Conservation (phyloP, 1,140 invertebrate genomes). For the Maniola jurtina region DNA sequence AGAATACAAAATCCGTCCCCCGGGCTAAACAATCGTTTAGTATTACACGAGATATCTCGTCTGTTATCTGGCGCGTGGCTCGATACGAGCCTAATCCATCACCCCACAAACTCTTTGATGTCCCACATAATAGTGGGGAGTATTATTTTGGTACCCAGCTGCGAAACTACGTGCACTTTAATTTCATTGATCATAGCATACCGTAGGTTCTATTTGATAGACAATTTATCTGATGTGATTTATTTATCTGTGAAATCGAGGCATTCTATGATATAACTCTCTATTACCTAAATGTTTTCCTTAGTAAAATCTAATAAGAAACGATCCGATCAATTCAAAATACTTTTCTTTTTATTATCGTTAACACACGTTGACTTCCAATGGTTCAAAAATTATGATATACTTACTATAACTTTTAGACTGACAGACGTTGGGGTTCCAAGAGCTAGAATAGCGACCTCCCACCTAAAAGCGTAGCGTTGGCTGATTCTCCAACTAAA, state of each 20-base stretch:
- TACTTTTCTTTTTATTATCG: no score
- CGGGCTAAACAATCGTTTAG: conserved; percentile 55
- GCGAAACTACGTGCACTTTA: conserved; percentile 27
- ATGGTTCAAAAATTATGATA: no score
- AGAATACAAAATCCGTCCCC: conserved; percentile 43
- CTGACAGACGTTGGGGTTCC: no score
- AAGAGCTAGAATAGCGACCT: no score
- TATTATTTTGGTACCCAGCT: conserved; percentile 36
- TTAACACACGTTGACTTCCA: no score
- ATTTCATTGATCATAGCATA: conserved; percentile 16
- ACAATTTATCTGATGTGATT: conserved; percentile 4
- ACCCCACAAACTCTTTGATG: conserved; percentile 66
- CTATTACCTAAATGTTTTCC: no score
- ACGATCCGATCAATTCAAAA: no score
- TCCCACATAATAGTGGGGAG: conserved; percentile 42
- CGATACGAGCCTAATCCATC: conserved; percentile 62
- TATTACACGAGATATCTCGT: conserved; percentile 49
- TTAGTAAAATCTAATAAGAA: no score
- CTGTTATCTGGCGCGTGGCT: conserved; percentile 59
- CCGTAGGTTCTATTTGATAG: conserved; percentile 11
- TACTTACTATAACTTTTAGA: no score
- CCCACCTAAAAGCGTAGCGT: no score
- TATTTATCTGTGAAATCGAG: neutral
- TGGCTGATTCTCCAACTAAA: no score
- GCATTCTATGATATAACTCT: neutral